Conservation (phyloP, 2,797 vertebrate genomes). For the Cyclopterus lumpus region DNA sequence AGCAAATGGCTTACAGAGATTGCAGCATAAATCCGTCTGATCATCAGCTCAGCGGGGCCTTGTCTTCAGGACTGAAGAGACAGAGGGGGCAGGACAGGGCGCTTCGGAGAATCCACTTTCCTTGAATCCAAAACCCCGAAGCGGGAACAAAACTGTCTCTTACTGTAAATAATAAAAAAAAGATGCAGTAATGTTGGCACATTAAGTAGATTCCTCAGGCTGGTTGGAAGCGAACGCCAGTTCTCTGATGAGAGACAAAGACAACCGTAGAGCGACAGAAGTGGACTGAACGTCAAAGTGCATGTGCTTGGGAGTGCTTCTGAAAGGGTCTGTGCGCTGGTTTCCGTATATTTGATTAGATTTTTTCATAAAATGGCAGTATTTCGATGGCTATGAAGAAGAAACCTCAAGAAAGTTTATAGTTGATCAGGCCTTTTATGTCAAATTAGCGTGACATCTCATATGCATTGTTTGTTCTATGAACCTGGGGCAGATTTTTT, state of each 20-base stretch:
- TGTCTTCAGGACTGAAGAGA: constrained; percentile 63
- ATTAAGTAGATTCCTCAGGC: constrained; percentile 47
- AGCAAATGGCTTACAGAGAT: constrained; percentile 83
- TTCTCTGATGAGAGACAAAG: constrained; percentile 48
- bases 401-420: constrained; percentile 44
- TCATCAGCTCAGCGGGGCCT: constrained; percentile 70
- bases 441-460: constrained; percentile 40
- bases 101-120: constrained; percentile 55
- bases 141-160: constrained; percentile 58
- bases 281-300: constrained; percentile 18
- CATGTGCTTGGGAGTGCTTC: constrained; percentile 19
- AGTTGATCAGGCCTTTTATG: constrained; percentile 43
- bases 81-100: constrained; percentile 51
- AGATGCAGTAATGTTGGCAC: constrained; percentile 57
- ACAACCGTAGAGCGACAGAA: constrained; percentile 29
- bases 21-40: constrained; percentile 75
- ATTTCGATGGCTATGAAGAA: constrained; percentile 13
- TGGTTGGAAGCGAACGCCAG: constrained; percentile 54
- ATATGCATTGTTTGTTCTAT: constrained; percentile 46
- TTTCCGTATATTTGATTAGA: constrained; percentile 3
- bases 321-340: neutral
- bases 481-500: constrained; percentile 7
- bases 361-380: constrained; percentile 10
- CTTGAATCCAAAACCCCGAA: constrained; percentile 52
- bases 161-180: constrained; percentile 65